Evolutionary conservation across 2,113 vertebrate genomes (phyloP).

Genomic region (Oryzias melastigma): DNA sequence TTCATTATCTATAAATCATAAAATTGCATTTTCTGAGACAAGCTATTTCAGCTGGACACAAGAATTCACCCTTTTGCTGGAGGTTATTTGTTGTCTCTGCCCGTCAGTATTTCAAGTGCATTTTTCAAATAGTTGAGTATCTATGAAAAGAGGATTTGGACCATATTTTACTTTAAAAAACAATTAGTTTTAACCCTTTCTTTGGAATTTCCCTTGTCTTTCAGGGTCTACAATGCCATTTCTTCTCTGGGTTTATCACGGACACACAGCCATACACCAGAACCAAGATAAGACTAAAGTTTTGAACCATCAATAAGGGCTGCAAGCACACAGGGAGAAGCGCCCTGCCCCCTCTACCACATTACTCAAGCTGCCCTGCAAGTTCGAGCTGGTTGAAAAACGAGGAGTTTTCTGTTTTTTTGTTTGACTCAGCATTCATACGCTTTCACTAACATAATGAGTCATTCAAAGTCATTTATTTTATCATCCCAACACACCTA

Average conservation of each 20-base stretch:
- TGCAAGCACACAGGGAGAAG: neutral
- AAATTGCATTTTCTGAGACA: neutral
- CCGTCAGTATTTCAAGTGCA: neutral
- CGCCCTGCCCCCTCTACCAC: neutral
- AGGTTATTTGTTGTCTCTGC: too few relatives aligned
- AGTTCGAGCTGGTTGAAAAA: conserved; percentile 38
- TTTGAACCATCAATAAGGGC: neutral
- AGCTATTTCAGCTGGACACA: neutral
- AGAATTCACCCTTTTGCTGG: neutral
- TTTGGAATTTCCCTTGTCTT: neutral
- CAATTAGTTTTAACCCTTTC: neutral
- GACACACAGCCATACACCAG: neutral
- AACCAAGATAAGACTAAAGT: neutral
- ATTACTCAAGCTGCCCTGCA: conserved; percentile 18
- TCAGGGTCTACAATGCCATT: fast-evolving
- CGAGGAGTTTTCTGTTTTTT: conserved; percentile 17
- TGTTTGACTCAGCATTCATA: conserved; percentile 17
- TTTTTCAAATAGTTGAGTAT: neutral
- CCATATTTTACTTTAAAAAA: neutral
- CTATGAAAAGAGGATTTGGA: neutral
- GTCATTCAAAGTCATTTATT: conserved; percentile 3
- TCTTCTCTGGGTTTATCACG: neutral
- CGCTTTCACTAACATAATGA: conserved; percentile 5
- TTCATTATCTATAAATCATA: neutral
- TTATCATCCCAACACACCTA: conserved; percentile 2